phyloP scores from a whole-genome alignment of 2,113 vertebrate species.

The Myotis lucifugus region DNA sequence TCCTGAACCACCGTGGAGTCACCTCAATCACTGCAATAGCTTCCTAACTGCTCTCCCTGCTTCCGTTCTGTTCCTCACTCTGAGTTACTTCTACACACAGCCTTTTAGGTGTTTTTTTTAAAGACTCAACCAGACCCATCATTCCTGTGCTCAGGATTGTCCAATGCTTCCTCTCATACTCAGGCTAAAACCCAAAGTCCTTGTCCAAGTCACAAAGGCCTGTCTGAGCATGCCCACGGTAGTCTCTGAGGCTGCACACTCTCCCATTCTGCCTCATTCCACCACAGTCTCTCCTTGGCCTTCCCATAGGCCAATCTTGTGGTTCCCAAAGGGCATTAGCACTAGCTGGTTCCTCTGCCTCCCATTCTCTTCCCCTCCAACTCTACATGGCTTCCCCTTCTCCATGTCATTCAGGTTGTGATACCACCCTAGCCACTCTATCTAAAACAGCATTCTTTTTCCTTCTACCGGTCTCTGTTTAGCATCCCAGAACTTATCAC shows the following conservation, averaged over 20 bases:
- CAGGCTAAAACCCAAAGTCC: not conserved
- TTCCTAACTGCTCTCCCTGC: not conserved
- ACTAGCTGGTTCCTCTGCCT: not conserved
- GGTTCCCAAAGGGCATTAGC: not conserved
- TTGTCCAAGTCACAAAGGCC: not conserved
- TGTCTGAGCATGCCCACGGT: rapidly evolving
- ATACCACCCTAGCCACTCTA: too few relatives aligned
- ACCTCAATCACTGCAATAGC: rapidly evolving
- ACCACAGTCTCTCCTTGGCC: not conserved
- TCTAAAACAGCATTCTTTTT: not conserved
- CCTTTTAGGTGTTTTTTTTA: not conserved
- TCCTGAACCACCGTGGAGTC: not conserved
- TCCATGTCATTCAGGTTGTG: not conserved
- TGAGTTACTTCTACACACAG: not conserved
- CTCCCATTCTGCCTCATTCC: not conserved
- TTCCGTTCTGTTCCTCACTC: not conserved
- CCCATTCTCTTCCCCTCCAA: not conserved
- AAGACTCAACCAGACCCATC: not conserved
- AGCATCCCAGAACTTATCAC: not conserved
- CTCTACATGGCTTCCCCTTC: not conserved
- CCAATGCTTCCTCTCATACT: not conserved
- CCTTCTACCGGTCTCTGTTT: not conserved
- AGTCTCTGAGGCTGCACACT: rapidly evolving
- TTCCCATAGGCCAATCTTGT: rapidly evolving
- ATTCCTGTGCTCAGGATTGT: not conserved